Evolutionary conservation across 2,888 invertebrate species (phyloP).

Genomic region (Watsonalla binaria): DNA sequence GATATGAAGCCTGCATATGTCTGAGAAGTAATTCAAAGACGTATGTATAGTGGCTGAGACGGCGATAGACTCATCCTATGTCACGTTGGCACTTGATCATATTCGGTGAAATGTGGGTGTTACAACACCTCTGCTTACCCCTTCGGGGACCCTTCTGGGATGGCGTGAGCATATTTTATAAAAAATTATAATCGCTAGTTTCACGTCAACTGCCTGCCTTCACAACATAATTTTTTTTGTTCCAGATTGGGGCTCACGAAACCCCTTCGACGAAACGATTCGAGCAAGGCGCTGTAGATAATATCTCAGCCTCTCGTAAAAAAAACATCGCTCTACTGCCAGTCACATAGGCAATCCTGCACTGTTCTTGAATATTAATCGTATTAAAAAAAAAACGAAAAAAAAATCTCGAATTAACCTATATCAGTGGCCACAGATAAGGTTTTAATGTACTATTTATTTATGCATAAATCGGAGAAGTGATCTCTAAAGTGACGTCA

Average conservation of each 20-base stretch:
- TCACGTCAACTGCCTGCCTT: too few relatives aligned
- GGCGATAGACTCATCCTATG: too few relatives aligned
- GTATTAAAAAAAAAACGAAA: constrained; percentile 52
- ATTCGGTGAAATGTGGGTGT: too few relatives aligned
- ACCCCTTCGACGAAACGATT: constrained; percentile 71
- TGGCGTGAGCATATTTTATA: too few relatives aligned
- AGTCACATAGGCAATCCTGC: constrained; percentile 57
- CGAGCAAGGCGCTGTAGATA: constrained; percentile 54
- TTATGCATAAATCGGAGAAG: constrained; percentile 69
- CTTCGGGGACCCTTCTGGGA: too few relatives aligned
- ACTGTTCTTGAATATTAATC: constrained; percentile 65
- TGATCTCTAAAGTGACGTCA: constrained; percentile 78
- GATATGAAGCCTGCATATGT: too few relatives aligned
- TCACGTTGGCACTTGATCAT: too few relatives aligned
- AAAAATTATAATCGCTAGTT: too few relatives aligned
- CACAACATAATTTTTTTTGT: constrained; percentile 35
- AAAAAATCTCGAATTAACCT: constrained; percentile 62
- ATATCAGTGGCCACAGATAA: constrained; percentile 71
- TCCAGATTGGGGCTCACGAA: constrained; percentile 63
- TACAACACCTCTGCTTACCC: too few relatives aligned
- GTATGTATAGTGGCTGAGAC: too few relatives aligned
- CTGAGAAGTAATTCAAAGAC: too few relatives aligned
- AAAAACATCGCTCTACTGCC: constrained; percentile 68
- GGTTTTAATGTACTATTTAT: constrained; percentile 59
- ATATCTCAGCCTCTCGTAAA: constrained; percentile 56